These are phyloP conservation scores for Alcedo atthis DNA, from an alignment of 2,797 vertebrate genomes.

Conservation along the genomic window DNA sequence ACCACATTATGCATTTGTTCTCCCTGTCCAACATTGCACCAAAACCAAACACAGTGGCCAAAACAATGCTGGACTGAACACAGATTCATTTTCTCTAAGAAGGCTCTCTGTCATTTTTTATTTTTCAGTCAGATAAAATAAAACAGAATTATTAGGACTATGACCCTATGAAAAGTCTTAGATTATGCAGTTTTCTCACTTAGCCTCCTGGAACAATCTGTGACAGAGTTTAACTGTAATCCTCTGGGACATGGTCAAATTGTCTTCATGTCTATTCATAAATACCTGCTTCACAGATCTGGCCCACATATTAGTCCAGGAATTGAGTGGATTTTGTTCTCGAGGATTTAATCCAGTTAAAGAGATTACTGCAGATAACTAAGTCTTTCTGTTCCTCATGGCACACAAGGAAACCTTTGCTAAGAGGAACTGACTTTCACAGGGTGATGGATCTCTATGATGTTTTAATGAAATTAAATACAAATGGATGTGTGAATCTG, in stretches of 20 bases:
- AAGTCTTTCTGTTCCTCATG: not conserved
- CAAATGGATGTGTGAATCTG: not conserved
- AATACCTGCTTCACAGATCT: not conserved
- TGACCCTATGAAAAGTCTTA: not conserved
- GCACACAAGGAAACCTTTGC: not conserved
- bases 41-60: not conserved
- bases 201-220: not conserved
- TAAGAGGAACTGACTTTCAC: not conserved
- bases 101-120: not conserved
- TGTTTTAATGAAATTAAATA: not conserved
- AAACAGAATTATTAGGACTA: not conserved
- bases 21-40: no score
- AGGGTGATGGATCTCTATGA: not conserved
- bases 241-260: not conserved
- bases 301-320: not conserved
- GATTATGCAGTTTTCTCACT: not conserved
- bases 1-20: not conserved
- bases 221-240: not conserved
- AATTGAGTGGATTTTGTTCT: conserved; percentile 27
- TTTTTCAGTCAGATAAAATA: not conserved
- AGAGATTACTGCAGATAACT: conserved; percentile 18
- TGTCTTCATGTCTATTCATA: not conserved
- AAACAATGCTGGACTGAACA: not conserved
- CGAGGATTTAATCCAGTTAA: conserved; percentile 11
- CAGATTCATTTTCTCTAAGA: not conserved